phyloP scores from a whole-genome alignment of 2,888 invertebrate genomes.

The Odontocerum albicorne region DNA sequence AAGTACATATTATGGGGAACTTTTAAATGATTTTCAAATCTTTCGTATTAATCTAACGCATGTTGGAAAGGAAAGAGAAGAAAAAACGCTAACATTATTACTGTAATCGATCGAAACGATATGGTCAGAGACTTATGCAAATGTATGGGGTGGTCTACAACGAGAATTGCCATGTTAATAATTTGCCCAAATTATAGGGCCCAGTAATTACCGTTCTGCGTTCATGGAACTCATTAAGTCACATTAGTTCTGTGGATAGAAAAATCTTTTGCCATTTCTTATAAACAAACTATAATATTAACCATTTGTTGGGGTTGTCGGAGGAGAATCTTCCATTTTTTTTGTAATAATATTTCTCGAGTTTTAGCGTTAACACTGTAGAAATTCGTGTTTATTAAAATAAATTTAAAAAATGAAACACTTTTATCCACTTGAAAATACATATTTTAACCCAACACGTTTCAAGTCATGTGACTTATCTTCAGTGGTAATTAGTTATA shows the following conservation, averaged over 20 bases:
- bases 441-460: no score
- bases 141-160: conserved; percentile 9
- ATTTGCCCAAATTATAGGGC: conserved; percentile 19
- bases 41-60: conserved; percentile 13
- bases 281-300: no score
- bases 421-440: no score
- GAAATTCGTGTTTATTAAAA: no score
- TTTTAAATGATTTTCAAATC: conserved; percentile 14
- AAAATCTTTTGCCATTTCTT: no score
- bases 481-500: no score
- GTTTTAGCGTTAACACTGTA: no score
- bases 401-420: no score
- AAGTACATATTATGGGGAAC: background rate
- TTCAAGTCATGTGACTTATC: no score
- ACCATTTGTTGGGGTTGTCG: no score
- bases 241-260: background rate
- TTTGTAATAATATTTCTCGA: no score
- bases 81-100: conserved; percentile 12
- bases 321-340: no score
- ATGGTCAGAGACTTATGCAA: conserved; percentile 18
- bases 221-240: conserved; percentile 16
- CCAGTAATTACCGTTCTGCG: conserved; percentile 12
- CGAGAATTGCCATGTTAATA: conserved; percentile 14
- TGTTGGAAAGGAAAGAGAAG: conserved; percentile 1
- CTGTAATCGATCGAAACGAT: conserved; percentile 17